Conservation (phyloP, 2,888 invertebrate genomes). For the Lycophotia porphyrea region DNA sequence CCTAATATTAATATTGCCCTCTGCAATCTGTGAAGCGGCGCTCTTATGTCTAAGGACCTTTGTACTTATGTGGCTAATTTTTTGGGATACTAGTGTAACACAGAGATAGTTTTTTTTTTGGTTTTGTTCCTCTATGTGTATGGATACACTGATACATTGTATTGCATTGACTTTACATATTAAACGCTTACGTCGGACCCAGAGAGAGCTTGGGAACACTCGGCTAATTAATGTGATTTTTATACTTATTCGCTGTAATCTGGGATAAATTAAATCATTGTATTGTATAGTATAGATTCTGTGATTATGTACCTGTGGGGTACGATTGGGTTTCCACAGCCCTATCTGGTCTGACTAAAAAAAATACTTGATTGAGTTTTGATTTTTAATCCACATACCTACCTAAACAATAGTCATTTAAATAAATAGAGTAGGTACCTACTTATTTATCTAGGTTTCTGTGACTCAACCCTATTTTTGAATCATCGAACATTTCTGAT, state of each 20-base stretch:
- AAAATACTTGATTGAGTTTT: conserved; percentile 66
- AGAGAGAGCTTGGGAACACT: conserved; percentile 80
- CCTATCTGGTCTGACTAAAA: conserved; percentile 83
- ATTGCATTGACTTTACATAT: conserved; percentile 73
- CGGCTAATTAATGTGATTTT: conserved; percentile 86
- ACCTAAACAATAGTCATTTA: conserved; percentile 9
- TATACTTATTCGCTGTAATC: conserved; percentile 84
- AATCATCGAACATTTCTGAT: conserved; percentile 27
- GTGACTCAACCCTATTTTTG: conserved; percentile 24
- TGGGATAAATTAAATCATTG: conserved; percentile 80
- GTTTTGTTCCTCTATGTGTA: conserved; percentile 91
- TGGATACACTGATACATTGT: conserved; percentile 84
- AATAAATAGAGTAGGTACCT: conserved; percentile 16
- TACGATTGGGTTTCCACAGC: conserved; percentile 80
- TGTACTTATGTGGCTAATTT: conserved; percentile 86
- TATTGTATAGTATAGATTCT: conserved; percentile 80
- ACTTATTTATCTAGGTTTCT: conserved; percentile 41
- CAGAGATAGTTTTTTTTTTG: conserved; percentile 84
- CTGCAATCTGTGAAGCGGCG: conserved; percentile 88
- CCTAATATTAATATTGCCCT: conserved; percentile 88
- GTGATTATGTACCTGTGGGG: conserved; percentile 88
- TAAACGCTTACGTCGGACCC: conserved; percentile 82
- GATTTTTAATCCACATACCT: conserved; percentile 48
- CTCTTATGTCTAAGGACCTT: conserved; percentile 77
- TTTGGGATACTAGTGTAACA: conserved; percentile 86